A percentile compares a stretch with the other conserved stretches of the same genome.
These are phyloP conservation scores for Zaprionus lineosus DNA, from an alignment of 2,888 invertebrate species.

Conservation along the genomic window DNA sequence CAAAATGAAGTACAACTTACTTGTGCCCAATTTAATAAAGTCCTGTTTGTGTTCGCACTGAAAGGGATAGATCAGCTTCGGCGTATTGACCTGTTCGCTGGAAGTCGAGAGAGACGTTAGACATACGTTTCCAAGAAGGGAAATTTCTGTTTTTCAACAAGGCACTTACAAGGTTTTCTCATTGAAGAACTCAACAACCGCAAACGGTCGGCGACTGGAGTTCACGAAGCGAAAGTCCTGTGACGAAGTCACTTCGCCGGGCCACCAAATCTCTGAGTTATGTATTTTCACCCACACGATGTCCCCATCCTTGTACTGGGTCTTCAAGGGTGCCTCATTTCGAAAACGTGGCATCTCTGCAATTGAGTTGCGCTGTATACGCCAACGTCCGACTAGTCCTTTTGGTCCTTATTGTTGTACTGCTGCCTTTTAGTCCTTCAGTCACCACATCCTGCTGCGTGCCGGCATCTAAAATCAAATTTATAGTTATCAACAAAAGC, in stretches of 20 bases:
- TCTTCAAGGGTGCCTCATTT: conserved; percentile 25
- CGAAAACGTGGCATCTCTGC: conserved; percentile 61
- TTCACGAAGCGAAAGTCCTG: conserved; percentile 86
- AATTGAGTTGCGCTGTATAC: not conserved
- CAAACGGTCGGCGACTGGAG: conserved; percentile 89
- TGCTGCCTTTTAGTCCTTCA: conserved; percentile 18
- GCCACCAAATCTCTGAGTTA: conserved; percentile 89
- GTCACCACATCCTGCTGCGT: conserved; percentile 12
- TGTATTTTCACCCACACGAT: conserved; percentile 94
- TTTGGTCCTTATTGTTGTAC: conserved; percentile 6
- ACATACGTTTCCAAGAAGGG: not conserved
- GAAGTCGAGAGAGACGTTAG: conserved; percentile 12
- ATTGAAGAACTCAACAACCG: conserved; percentile 92
- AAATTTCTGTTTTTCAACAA: conserved; percentile 6
- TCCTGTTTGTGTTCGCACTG: conserved; percentile 90
- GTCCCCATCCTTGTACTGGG: conserved; percentile 86
- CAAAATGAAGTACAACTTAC: no score
- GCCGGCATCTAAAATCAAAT: no score
- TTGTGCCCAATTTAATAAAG: conserved; percentile 91
- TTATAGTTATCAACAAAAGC: no score
- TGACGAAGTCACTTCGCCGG: conserved; percentile 88
- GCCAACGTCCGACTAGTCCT: not conserved
- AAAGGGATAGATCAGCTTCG: conserved; percentile 89
- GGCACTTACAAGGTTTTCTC: conserved; percentile 91
- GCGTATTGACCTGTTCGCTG: conserved; percentile 91